Conservation (phyloP, 2,797 vertebrate genomes). For the Pipistrellus pipistrellus region DNA sequence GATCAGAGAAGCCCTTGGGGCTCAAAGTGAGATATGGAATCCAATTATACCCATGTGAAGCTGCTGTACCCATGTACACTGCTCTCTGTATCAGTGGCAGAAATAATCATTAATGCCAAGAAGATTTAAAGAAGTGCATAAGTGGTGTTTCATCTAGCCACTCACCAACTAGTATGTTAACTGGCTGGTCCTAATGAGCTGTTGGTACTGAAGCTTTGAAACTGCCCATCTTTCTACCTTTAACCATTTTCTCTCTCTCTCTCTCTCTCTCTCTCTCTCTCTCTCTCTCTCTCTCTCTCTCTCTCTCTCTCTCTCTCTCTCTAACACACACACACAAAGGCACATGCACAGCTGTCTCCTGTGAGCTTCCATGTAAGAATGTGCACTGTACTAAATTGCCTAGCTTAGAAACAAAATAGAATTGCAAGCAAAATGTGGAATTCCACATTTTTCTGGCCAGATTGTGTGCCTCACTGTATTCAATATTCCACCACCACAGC, state of each 20-base stretch:
- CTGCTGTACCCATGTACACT: not conserved
- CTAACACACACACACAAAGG: not conserved
- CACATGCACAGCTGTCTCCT: not conserved
- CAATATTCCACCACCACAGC: too few relatives aligned
- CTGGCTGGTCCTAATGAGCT: not conserved
- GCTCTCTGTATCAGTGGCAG: not conserved
- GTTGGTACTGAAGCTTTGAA: not conserved
- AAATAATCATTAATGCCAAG: not conserved
- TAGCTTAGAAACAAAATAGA: not conserved
- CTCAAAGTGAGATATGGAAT: not conserved
- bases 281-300: not conserved
- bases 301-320: too few relatives aligned
- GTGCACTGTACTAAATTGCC: not conserved
- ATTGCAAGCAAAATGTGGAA: not conserved
- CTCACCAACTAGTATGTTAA: not conserved
- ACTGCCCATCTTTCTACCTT: not conserved
- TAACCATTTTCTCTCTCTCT: not conserved
- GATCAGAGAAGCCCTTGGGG: not conserved
- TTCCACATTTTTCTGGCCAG: not conserved
- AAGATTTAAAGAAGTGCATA: not conserved
- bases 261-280: not conserved
- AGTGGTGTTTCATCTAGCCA: not conserved
- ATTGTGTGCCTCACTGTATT: not conserved
- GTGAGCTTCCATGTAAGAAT: not conserved
- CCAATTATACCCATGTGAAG: not conserved